Percentiles rank a stretch among this genome's conserved stretches.
These are phyloP conservation scores for Celastrina argiolus DNA, from an alignment of 2,888 invertebrate species.

Conservation along the genomic window DNA sequence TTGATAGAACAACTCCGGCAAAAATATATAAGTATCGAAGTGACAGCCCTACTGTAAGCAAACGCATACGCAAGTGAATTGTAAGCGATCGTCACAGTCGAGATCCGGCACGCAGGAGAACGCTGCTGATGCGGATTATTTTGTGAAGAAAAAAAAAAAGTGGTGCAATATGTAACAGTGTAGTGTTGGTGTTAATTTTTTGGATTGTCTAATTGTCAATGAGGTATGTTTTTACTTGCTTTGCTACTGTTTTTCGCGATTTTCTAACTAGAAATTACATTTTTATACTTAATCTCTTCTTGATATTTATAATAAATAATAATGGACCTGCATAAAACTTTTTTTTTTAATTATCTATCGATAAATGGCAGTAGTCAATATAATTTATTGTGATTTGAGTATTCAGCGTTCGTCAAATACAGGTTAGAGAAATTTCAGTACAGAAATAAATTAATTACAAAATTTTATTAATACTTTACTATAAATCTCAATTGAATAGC, in stretches of 20 bases:
- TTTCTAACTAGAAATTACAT: too few species aligned
- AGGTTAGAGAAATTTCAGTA: too few species aligned
- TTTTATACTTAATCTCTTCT: too few species aligned
- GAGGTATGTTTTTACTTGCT: neutral
- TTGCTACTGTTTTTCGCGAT: neutral
- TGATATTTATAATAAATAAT: too few species aligned
- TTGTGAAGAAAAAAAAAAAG: neutral
- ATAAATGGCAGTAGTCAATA: too few species aligned
- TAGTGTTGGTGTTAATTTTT: conserved; percentile 3
- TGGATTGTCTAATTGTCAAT: neutral
- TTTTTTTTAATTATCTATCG: too few species aligned
- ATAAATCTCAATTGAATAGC: too few species aligned
- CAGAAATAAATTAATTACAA: too few species aligned
- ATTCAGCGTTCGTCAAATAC: too few species aligned
- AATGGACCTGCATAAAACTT: too few species aligned
- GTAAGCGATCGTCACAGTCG: conserved; percentile 47
- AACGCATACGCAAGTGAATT: conserved; percentile 18
- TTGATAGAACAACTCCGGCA: neutral
- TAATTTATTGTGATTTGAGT: too few species aligned
- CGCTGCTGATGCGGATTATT: neutral
- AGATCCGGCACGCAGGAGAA: conserved; percentile 52
- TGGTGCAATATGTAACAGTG: neutral
- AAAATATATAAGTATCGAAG: neutral
- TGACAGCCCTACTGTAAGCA: conserved; percentile 11
- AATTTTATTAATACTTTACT: too few species aligned